Percentiles rank a stretch among this genome's conserved stretches.
Evolutionary conservation across 2,797 vertebrate genomes (phyloP).

Genomic region (Lagodon rhomboides): DNA sequence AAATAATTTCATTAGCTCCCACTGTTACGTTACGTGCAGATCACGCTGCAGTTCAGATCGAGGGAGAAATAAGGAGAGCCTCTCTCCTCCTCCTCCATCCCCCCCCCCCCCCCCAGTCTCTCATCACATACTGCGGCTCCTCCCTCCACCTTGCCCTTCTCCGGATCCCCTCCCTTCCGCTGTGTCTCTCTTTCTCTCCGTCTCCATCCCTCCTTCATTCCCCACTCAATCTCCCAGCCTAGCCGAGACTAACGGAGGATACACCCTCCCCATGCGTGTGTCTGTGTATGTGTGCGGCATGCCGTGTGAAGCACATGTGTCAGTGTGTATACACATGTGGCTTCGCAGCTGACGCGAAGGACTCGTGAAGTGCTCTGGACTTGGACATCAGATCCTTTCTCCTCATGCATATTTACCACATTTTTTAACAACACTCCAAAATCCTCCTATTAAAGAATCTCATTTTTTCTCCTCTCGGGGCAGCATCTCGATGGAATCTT

Average conservation of each 20-base stretch:
- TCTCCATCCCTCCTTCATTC: constrained; percentile 73
- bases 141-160: constrained; percentile 78
- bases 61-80: constrained; percentile 50
- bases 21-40: constrained; percentile 50
- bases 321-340: constrained; percentile 68
- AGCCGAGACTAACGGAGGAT: constrained; percentile 62
- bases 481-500: constrained; percentile 80
- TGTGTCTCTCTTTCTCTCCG: constrained; percentile 66
- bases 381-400: constrained; percentile 74
- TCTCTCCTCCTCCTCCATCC: constrained; percentile 38
- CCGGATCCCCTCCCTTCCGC: constrained; percentile 66
- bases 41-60: constrained; percentile 63
- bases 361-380: constrained; percentile 78
- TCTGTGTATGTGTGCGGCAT: constrained; percentile 39
- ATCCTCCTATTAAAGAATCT: constrained; percentile 66
- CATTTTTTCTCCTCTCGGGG: constrained; percentile 66
- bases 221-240: constrained; percentile 59
- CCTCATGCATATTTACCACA: constrained; percentile 60
- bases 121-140: constrained; percentile 77
- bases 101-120: constrained; percentile 61
- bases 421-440: constrained; percentile 64
- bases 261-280: constrained; percentile 52
- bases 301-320: constrained; percentile 66
- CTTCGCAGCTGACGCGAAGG: constrained; percentile 74
- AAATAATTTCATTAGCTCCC: constrained; percentile 70